These are phyloP conservation scores for Nanorana parkeri DNA, from an alignment of 2,113 vertebrate species.

Conservation along the genomic window DNA sequence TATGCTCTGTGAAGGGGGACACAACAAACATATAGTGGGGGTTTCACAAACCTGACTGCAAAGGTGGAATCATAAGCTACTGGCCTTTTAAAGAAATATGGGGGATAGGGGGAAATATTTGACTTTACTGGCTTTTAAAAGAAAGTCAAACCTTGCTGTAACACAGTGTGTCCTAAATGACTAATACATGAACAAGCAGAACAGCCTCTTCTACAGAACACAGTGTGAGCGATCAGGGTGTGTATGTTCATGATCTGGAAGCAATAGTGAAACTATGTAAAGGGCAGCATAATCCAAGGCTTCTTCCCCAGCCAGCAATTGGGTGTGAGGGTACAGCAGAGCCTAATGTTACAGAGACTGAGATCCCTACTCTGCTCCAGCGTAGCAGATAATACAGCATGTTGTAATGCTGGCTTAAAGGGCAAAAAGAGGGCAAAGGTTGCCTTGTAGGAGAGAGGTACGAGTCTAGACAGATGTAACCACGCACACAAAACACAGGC, in stretches of 20 bases:
- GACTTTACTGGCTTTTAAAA: too few species aligned
- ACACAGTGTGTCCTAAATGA: too few species aligned
- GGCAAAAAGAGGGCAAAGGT: not conserved
- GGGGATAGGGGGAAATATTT: too few species aligned
- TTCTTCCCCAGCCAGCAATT: not conserved
- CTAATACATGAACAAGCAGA: not conserved
- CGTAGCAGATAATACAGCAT: not conserved
- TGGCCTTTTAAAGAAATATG: too few species aligned
- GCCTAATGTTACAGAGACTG: too few species aligned
- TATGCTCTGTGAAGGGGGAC: too few species aligned
- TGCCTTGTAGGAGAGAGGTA: too few species aligned
- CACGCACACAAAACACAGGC: not conserved
- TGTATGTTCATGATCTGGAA: slow-evolving; percentile 3
- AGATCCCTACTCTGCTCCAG: too few species aligned
- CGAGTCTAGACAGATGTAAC: not conserved
- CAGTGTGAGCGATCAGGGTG: not conserved
- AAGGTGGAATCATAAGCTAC: too few species aligned
- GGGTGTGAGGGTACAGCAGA: not conserved
- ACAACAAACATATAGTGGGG: too few species aligned
- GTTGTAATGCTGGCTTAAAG: not conserved
- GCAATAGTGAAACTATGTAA: not conserved
- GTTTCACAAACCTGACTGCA: too few species aligned
- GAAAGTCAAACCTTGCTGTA: too few species aligned
- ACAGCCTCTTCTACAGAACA: not conserved
- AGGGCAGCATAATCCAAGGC: not conserved